Evolutionary conservation across 2,888 invertebrate genomes (phyloP), one percentile per base, ranked within the genome.

Genomic region (Cephus spinipes): DNA sequence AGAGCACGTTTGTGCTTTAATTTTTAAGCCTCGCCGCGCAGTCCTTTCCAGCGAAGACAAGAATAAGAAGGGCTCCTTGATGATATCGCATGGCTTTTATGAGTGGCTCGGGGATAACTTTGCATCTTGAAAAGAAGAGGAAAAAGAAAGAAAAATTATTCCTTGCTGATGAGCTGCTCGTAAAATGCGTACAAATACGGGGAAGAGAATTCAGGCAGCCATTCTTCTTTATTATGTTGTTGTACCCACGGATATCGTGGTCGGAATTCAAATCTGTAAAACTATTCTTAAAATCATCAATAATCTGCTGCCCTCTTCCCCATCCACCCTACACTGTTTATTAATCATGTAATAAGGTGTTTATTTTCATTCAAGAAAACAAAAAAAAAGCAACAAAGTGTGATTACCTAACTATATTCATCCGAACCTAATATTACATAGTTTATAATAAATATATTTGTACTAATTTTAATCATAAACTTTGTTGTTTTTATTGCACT

Each of bases 401-500:
- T 87, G 85, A 87, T 86, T 87, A 85, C 80, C 82, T 86, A 81
- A 83, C 79, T 83, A 86, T 83, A 85, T 83, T 81, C 82, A 80
- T 84, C 82, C 83, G 81, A 85, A 83, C 81, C 80, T 83, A 86
- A 86, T 84, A 83, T 81, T 82, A 83, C 81, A 78, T 84, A 86
- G 84, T 85, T 84, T 82, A 83, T 85, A 85, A 87, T 86, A 84
- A 85, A 86, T 84, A 87, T 86, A 86, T 87, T 87, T 87, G 86
- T 87, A 88, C 84, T 86, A 86, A 87, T 88, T 88, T 87, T 84
- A 87, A 86, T 86, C 83, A 86, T 85, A 84, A 85, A 85, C 85
- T 87, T 85, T 85, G 85, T 87, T 86, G 84, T 87, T 86, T 87
- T 87, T 83, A 87, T 85, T 85, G 84, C 83, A 87, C 83, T 84